Evolutionary conservation across 2,113 vertebrate species (phyloP).

Genomic region (Australoheros scitulus): DNA sequence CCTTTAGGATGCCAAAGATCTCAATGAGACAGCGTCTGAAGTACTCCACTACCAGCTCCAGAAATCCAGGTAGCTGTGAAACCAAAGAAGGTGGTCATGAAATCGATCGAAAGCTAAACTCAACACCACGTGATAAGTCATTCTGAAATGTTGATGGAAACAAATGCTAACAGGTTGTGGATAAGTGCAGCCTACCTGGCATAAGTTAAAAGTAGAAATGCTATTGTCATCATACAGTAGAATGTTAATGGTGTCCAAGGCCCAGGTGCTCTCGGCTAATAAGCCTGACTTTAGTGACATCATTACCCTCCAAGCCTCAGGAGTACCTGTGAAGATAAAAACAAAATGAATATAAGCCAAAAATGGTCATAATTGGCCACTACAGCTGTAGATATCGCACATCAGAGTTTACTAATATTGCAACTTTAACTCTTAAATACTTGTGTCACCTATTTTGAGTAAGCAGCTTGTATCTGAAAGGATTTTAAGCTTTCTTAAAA

Average conservation of each 20-base stretch:
- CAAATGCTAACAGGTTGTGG: background rate
- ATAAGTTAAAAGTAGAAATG: slow-evolving; percentile 96
- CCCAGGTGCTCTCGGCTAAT: slow-evolving; percentile 98
- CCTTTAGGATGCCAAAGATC: slow-evolving; percentile 97
- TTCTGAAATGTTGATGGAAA: background rate
- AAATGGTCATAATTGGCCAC: background rate
- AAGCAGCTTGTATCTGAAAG: background rate
- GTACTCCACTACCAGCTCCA: slow-evolving; percentile 97
- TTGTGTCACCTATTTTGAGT: background rate
- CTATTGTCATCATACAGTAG: slow-evolving; percentile 97
- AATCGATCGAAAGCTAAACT: background rate
- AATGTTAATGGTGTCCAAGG: slow-evolving; percentile 99
- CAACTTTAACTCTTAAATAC: background rate
- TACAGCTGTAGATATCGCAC: background rate
- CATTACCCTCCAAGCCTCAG: slow-evolving; percentile 99
- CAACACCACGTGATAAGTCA: background rate
- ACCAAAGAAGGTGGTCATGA: background rate
- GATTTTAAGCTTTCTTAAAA: background rate
- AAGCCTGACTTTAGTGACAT: slow-evolving; percentile 99
- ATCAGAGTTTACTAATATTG: background rate
- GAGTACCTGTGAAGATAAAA: slow-evolving; percentile 85
- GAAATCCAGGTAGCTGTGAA: slow-evolving; percentile 91
- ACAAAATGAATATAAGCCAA: background rate
- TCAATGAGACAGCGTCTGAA: slow-evolving; percentile 98
- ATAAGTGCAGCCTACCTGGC: slow-evolving; percentile 84